A percentile compares a stretch with the other conserved stretches of the same genome.
Evolutionary conservation across 2,888 invertebrate genomes (phyloP).

Genomic region (Stegana nigrithorax): DNA sequence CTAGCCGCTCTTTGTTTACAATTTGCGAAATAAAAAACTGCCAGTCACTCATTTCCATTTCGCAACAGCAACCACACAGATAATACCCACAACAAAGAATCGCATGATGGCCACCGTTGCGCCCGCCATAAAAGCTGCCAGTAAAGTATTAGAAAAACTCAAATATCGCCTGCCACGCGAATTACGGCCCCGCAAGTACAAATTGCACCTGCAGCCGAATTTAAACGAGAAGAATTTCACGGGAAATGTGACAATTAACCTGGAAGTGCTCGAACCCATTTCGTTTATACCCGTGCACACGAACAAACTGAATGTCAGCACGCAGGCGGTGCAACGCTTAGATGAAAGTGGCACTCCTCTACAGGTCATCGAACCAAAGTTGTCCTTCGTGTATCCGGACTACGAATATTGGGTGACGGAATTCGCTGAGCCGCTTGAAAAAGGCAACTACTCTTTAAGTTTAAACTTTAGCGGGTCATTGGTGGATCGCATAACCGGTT

Average conservation of each 20-base stretch:
- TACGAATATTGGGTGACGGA: slow-evolving; percentile 68
- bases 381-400: slow-evolving; percentile 60
- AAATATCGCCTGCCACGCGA: slow-evolving; percentile 72
- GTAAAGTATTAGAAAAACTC: slow-evolving; percentile 62
- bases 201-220: slow-evolving; percentile 75
- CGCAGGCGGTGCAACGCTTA: slow-evolving; percentile 65
- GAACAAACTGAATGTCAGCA: slow-evolving; percentile 69
- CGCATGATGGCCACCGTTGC: slow-evolving; percentile 39
- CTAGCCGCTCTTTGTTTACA: neutral
- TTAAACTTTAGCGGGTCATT: slow-evolving; percentile 78
- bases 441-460: slow-evolving; percentile 70
- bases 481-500: slow-evolving; percentile 78
- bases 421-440: slow-evolving; percentile 59
- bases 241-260: slow-evolving; percentile 72
- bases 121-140: slow-evolving; percentile 54
- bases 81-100: slow-evolving; percentile 15
- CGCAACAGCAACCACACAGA: slow-evolving; percentile 9
- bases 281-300: slow-evolving; percentile 70
- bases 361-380: slow-evolving; percentile 42
- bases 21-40: neutral
- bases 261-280: slow-evolving; percentile 68
- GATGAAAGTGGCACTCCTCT: slow-evolving; percentile 46
- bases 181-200: slow-evolving; percentile 74
- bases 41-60: neutral
- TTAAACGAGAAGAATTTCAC: slow-evolving; percentile 72